A percentile compares a stretch with the other conserved stretches of the same genome.
Conservation (phyloP, 2,888 invertebrate genomes). For the Cyrtodaria siliqua region DNA sequence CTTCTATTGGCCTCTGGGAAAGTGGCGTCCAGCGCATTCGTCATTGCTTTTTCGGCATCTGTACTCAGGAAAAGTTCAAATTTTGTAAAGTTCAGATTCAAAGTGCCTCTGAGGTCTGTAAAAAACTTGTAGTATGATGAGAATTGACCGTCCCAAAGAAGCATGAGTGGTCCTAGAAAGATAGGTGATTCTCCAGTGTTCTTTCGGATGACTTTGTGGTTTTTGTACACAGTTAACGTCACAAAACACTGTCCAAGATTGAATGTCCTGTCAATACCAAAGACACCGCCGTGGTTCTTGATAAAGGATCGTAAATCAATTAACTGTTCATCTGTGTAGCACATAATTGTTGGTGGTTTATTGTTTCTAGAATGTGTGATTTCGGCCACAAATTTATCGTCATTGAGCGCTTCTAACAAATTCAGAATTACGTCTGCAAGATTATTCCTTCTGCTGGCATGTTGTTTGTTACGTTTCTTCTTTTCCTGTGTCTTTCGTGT, state of each 20-base stretch:
- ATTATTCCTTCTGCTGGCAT: too few relatives aligned
- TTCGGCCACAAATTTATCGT: not conserved
- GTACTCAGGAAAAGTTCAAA: slow-evolving; percentile 8
- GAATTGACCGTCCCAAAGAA: slow-evolving; percentile 31
- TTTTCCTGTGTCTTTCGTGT: too few relatives aligned
- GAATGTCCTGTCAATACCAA: slow-evolving; percentile 9
- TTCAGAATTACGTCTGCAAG: slow-evolving; percentile 14
- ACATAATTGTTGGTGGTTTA: slow-evolving; percentile 9
- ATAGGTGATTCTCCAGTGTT: slow-evolving; percentile 18
- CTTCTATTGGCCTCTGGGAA: slow-evolving; percentile 7
- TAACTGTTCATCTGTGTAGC: slow-evolving; percentile 23
- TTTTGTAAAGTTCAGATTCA: not conserved
- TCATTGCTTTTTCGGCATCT: slow-evolving; percentile 22
- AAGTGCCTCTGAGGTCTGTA: slow-evolving; percentile 3
- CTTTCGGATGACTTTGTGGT: slow-evolving; percentile 5
- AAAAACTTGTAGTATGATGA: not conserved
- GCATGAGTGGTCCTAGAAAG: slow-evolving; percentile 17
- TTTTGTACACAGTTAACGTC: slow-evolving; percentile 19
- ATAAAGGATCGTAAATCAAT: slow-evolving; percentile 13
- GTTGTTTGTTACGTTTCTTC: too few relatives aligned
- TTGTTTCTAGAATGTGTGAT: slow-evolving; percentile 6
- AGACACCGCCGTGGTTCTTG: not conserved
- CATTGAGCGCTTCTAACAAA: too few relatives aligned
- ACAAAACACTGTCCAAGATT: slow-evolving; percentile 12
- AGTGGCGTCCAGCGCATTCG: slow-evolving; percentile 13